Conservation (phyloP, 2,797 vertebrate genomes). For the Epinephelus coioides region DNA sequence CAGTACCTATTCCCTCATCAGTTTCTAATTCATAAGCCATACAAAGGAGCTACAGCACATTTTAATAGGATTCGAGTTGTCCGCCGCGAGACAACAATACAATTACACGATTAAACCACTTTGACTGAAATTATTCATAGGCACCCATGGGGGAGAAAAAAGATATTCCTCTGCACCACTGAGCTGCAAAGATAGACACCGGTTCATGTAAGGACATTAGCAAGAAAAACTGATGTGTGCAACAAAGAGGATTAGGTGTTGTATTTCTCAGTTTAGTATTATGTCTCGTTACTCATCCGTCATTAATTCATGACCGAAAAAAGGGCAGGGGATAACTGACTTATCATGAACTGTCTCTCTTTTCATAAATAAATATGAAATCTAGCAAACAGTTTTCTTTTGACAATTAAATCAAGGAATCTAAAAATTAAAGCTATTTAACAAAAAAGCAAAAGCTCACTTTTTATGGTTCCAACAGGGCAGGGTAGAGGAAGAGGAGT, state of each 20-base stretch:
- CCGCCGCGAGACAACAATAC: constrained; percentile 64
- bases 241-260: constrained; percentile 38
- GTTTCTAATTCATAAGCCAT: constrained; percentile 52
- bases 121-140: constrained; percentile 74
- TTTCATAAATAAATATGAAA: background rate
- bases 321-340: background rate
- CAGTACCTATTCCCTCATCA: constrained; percentile 42
- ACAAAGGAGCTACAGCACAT: constrained; percentile 51
- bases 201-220: constrained; percentile 51
- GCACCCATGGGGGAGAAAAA: constrained; percentile 40
- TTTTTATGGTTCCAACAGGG: constrained; percentile 86
- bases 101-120: constrained; percentile 72
- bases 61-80: constrained; percentile 68
- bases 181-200: constrained; percentile 54
- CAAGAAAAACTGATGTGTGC: constrained; percentile 23
- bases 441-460: constrained; percentile 69
- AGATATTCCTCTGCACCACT: constrained; percentile 52
- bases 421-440: background rate
- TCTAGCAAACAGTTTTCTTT: background rate
- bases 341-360: background rate
- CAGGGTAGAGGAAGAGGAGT: constrained; percentile 87
- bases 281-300: constrained; percentile 38
- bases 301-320: constrained; percentile 25
- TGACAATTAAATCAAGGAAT: constrained; percentile 1
- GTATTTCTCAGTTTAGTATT: constrained; percentile 31